Conservation (phyloP, 2,888 invertebrate genomes). For the Polydrusus pterygomalis region DNA sequence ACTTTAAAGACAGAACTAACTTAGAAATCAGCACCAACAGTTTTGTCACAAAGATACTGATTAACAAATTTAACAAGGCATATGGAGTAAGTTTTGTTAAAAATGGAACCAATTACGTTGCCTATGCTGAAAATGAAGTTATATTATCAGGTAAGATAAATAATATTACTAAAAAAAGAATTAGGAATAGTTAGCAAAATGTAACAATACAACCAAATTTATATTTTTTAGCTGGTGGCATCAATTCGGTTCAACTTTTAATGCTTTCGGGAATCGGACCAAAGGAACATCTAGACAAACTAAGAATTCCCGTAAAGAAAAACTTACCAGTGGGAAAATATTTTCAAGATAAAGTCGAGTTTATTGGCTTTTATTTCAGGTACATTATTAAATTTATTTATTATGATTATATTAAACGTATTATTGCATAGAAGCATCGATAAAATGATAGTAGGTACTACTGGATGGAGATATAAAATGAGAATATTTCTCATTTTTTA, state of each 20-base stretch:
- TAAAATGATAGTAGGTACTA: too few species aligned
- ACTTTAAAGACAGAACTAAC: constrained; percentile 15
- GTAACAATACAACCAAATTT: not conserved
- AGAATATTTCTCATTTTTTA: not conserved
- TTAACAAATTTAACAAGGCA: constrained; percentile 15
- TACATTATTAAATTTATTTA: not conserved
- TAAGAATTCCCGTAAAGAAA: constrained; percentile 75
- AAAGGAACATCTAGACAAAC: constrained; percentile 72
- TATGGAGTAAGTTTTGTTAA: constrained; percentile 41
- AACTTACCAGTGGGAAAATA: constrained; percentile 83
- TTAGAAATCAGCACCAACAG: constrained; percentile 32
- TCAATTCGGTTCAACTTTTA: constrained; percentile 79
- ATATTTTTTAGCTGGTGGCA: constrained; percentile 74
- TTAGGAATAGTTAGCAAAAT: not conserved
- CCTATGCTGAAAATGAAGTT: constrained; percentile 35
- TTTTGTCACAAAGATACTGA: constrained; percentile 35
- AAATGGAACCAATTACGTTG: constrained; percentile 26
- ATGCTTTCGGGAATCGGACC: constrained; percentile 82
- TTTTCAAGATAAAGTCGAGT: constrained; percentile 84
- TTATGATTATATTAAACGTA: too few species aligned
- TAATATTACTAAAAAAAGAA: not conserved
- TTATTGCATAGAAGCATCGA: too few species aligned
- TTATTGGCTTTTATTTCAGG: constrained; percentile 70
- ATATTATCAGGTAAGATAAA: constrained; percentile 36
- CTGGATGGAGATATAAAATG: too few species aligned